These are phyloP conservation scores for Macaria notata DNA, from an alignment of 2,888 invertebrate species.

Conservation along the genomic window DNA sequence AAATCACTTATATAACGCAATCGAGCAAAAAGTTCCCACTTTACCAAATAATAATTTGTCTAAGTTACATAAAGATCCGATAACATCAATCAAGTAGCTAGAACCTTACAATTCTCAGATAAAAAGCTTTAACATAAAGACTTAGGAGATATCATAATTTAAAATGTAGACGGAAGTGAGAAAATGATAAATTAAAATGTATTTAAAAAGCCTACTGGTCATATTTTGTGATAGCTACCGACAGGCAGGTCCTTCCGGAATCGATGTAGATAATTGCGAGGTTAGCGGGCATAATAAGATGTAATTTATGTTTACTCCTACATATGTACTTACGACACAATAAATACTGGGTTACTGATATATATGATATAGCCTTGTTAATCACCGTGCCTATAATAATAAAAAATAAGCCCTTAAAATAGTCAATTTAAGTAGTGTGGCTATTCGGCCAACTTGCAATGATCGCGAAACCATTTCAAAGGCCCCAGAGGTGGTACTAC, in stretches of 20 bases:
- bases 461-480: too few species aligned
- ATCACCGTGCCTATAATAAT: too few species aligned
- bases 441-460: too few species aligned
- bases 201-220: constrained; percentile 19
- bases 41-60: too few species aligned
- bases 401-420: too few species aligned
- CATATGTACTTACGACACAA: constrained; percentile 8
- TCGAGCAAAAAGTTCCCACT: too few species aligned
- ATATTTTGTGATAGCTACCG: constrained; percentile 20
- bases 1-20: background rate
- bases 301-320: constrained; percentile 24
- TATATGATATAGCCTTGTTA: too few species aligned
- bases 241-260: constrained; percentile 27
- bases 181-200: constrained; percentile 18
- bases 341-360: background rate
- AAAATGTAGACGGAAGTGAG: constrained; percentile 14
- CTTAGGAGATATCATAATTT: background rate
- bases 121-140: background rate
- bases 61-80: background rate
- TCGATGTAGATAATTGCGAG: constrained; percentile 23
- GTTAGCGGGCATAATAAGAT: constrained; percentile 20
- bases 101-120: background rate
- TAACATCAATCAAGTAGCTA: constrained; percentile 3
- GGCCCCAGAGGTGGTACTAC: too few species aligned
- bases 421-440: too few species aligned